Base-by-base conservation (phyloP, 2,113 vertebrate genomes). In the Rutilus rutilus region DNA sequence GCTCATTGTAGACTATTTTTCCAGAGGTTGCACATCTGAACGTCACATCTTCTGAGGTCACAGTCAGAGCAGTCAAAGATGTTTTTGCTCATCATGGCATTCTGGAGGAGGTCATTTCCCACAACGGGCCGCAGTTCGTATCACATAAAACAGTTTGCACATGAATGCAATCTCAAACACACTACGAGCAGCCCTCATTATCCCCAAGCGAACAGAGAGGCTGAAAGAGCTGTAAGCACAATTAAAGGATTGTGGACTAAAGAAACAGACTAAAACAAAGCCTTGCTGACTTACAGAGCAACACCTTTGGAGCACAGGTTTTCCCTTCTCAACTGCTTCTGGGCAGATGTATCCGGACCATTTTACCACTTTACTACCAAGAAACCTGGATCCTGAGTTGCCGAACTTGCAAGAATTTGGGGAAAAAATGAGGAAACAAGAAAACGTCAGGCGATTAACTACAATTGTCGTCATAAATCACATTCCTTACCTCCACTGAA, bases 1-100 rank as follows among this genome's bases (percentile, higher is more conserved):
- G 12, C 67, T 87, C 45, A 67, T 86, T 8, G 67, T 87, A 1
- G 78, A 90, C 42, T 85, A 87, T 30, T 90, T 85, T 25, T 81
- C 83, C 5, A 50, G 87, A 90, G 42, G 78, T 88, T 50, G 78
- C 36, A 4, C 21, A 85, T 10, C 80, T 88, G 7, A 86, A n/a
- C 8, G 14, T 15, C 42, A 84, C 76, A 25, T 62, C 62, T 3
- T 50, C 65, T 6, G 64, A 87, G 27, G n/a, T 47, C 4, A 77
- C 39, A 21, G 33, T 88, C 11, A 30, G 27, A 71, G 62, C 71
- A 33, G 17, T 82, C 1, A 77, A 86, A 54, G 19, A 81, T 1
- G 60, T 54, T 27, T 90, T 89, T 73, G 36, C 50, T 21, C 19
- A 17, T 9, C 64, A 79, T 78, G 47, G 77, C 6, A 69, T 69